Evolutionary conservation across 2,888 invertebrate species (phyloP).

Genomic region (Bombyx huttoni): DNA sequence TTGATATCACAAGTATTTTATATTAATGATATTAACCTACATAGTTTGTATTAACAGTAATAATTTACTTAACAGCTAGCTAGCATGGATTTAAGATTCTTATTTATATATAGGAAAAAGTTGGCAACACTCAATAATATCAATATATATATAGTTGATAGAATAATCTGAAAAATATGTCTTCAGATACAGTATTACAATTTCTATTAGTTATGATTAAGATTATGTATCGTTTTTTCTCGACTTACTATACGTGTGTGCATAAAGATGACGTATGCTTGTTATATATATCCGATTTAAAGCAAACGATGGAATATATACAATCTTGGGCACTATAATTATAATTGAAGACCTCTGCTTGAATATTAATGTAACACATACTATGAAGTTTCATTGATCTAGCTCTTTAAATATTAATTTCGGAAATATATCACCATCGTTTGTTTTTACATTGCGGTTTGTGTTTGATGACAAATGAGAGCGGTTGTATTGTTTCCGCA

Average conservation of each 20-base stretch:
- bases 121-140: too few species aligned
- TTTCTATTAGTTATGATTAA: neutral
- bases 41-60: neutral
- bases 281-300: neutral
- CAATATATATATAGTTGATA: too few species aligned
- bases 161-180: neutral
- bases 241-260: neutral
- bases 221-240: neutral
- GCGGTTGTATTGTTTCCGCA: conserved; percentile 30
- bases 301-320: neutral
- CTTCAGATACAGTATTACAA: neutral
- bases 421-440: neutral
- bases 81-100: too few species aligned
- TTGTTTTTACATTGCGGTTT: neutral
- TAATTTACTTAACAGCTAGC: too few species aligned
- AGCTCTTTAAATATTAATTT: too few species aligned
- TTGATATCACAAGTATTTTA: conserved; percentile 11
- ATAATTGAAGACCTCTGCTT: too few species aligned
- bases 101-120: too few species aligned
- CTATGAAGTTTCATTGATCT: too few species aligned
- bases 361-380: too few species aligned
- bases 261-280: neutral
- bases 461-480: neutral
- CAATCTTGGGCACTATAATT: too few species aligned
- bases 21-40: conserved; percentile 2